These are phyloP conservation scores for Zonitis immaculata DNA, from an alignment of 2,888 invertebrate species.

Conservation along the genomic window DNA sequence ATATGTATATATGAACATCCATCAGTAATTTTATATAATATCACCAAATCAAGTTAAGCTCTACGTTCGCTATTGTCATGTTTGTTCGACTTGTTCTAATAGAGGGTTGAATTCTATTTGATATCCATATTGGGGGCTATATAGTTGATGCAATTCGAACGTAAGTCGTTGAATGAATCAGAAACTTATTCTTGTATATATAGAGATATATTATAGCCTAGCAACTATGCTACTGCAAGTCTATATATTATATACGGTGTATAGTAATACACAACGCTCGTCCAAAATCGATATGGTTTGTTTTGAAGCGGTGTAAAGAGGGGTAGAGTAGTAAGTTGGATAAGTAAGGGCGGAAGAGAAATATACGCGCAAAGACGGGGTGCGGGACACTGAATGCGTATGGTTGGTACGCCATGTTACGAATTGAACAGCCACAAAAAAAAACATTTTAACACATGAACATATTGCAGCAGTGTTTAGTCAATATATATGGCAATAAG, in stretches of 20 bases:
- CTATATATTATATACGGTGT: slow-evolving; percentile 47
- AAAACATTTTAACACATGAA: slow-evolving; percentile 45
- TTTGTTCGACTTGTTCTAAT: slow-evolving; percentile 10
- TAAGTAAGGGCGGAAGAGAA: slow-evolving; percentile 30
- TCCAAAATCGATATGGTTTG: slow-evolving; percentile 52
- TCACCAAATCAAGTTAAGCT: background rate
- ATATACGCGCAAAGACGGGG: slow-evolving; percentile 33
- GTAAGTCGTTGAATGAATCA: slow-evolving; percentile 30
- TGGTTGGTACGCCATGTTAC: slow-evolving; percentile 50
- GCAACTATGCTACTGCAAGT: slow-evolving; percentile 45
- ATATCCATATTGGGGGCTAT: too few species aligned
- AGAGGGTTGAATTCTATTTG: background rate
- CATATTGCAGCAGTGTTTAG: slow-evolving; percentile 43
- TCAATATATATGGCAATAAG: slow-evolving; percentile 36
- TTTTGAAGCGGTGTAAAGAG: slow-evolving; percentile 42
- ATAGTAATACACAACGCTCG: too few species aligned
- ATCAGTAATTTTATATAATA: slow-evolving; percentile 34
- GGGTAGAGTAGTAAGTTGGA: too few species aligned
- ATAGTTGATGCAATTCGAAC: slow-evolving; percentile 25
- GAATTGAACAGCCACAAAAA: slow-evolving; percentile 42
- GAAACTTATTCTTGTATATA: slow-evolving; percentile 29
- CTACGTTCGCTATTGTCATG: slow-evolving; percentile 9
- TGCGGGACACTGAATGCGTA: slow-evolving; percentile 38
- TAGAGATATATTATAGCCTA: too few species aligned
- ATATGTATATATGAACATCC: slow-evolving; percentile 38